Base-by-base conservation (phyloP, 1,140 invertebrate species). In the Cydia splendana region DNA sequence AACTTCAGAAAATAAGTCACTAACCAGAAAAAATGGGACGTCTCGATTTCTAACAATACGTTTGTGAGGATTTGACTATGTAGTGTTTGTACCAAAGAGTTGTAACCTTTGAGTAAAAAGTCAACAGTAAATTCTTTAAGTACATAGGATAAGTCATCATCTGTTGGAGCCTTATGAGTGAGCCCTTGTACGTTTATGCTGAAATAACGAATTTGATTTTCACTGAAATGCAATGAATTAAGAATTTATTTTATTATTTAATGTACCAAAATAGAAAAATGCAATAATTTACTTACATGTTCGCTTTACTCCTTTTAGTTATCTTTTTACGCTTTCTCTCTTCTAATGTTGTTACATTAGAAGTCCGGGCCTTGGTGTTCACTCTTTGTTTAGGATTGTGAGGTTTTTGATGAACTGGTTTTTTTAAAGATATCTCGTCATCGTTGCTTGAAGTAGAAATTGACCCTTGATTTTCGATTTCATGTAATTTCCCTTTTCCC, bases 1-100 rank as follows among this genome's bases (percentile, higher is more conserved):
- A 97, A 96, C 84, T 96, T 96, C 0, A 97, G 86, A 82, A 97
- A 97, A 85, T 96, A 97, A 0, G 96, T 96, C 6, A 97, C 92
- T n/a, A 97, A 94, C 96, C 96, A 97, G 81, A 96, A 95, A 83
- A 97, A 96, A 83, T 97, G 96, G 0, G 96, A 97, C 0, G 95
- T 96, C 80, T 97, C 96, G 34, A 97, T 95, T 82, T 94, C 94
- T 2, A 95, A 85, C 77, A 95, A 92, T 51, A 93, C 76, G 83
- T 95, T 95, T n/a, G 92, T 93, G 5, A 96, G 77, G 1, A 96
- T 91, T 84, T 96, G 95, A 13, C 87, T 85, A 78, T 96, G 94
- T 0, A 97, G 88, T 13, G 95, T 95, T 57, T 94, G 89, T 6
- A 97, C 95, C 73, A 97, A 84, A 42, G 88, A 94, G 74, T 95